These are phyloP conservation scores for Unio delphinus DNA, from an alignment of 2,888 invertebrate species.

Conservation along the genomic window DNA sequence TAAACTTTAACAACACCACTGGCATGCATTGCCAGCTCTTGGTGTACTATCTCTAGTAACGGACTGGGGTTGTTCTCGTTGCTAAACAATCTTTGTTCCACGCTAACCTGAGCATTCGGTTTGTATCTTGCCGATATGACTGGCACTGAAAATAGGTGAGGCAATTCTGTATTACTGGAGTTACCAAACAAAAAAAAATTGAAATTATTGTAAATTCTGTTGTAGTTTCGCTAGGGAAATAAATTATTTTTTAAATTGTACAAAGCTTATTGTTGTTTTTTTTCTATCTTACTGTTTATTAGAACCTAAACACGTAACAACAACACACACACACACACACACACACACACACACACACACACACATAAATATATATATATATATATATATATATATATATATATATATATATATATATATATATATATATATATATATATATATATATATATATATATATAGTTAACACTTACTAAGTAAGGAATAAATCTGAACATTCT, in stretches of 20 bases:
- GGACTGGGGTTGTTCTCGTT: conserved; percentile 50
- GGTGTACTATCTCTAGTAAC: conserved; percentile 45
- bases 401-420: background rate
- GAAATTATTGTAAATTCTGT: too few relatives aligned
- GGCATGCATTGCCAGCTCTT: conserved; percentile 46
- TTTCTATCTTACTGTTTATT: too few relatives aligned
- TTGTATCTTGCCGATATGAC: conserved; percentile 39
- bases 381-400: too few relatives aligned
- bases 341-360: too few relatives aligned
- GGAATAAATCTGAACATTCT: conserved; percentile 44
- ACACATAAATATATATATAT: too few relatives aligned
- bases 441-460: too few relatives aligned
- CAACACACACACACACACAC: too few relatives aligned
- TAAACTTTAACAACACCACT: conserved; percentile 42
- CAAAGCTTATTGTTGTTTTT: too few relatives aligned
- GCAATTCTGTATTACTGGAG: background rate
- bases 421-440: background rate
- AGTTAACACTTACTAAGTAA: conserved; percentile 35
- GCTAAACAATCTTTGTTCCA: conserved; percentile 42
- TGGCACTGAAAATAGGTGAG: conserved; percentile 28
- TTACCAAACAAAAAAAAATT: too few relatives aligned
- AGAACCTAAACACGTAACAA: too few relatives aligned
- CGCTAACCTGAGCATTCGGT: conserved; percentile 19
- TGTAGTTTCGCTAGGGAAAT: too few relatives aligned
- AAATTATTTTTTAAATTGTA: too few relatives aligned